Base-by-base conservation (phyloP, 2,888 invertebrate species). In the Lasioglossum morio region DNA sequence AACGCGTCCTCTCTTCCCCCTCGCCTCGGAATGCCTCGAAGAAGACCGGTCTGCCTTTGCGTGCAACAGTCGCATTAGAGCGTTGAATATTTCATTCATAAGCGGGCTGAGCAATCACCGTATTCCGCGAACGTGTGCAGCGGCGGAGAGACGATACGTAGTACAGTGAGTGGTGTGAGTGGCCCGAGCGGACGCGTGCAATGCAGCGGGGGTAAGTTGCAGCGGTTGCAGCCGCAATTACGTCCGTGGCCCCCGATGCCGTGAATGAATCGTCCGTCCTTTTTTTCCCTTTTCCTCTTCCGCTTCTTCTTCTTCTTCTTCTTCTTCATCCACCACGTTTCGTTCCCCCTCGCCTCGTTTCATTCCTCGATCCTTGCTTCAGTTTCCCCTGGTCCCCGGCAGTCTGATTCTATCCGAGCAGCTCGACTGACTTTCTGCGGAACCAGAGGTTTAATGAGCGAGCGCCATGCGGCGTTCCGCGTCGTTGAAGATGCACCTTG, bases 11-110 rank as follows among this genome's bases (percentile, higher is more conserved):
- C 75, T 75, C 43, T 40, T 73, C 74, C 60, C 69, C 43, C 53
- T n/a, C 63, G 27, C 57, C 43, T 57, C 57, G 85, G 84, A 82
- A 84, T 77, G 78, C 82, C 30, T 60, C 90, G 89, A 85, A 73
- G 89, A 89, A 89, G 90, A 91, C 91, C 87, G 90, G 91, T 91
- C 90, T 84, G 87, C 72, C 72, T 80, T 94, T 93, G 94, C 94
- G 94, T 95, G 94, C 92, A 88, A 89, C 90, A 92, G 91, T 91
- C 90, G 93, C 93, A 93, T 94, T 94, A 94, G 93, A 92, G 90
- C 85, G 88, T 89, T 93, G 94, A 94, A 95, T 94, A 94, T 95
- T 95, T 94, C 95, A 94, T 95, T 95, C 95, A 95, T 95, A 94
- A 94, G 85, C 88, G 79, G 77, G 73, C 82, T 81, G 48, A 85